Base-by-base conservation (phyloP, 2,888 invertebrate species). In the Chaetoderma sp. region DNA sequence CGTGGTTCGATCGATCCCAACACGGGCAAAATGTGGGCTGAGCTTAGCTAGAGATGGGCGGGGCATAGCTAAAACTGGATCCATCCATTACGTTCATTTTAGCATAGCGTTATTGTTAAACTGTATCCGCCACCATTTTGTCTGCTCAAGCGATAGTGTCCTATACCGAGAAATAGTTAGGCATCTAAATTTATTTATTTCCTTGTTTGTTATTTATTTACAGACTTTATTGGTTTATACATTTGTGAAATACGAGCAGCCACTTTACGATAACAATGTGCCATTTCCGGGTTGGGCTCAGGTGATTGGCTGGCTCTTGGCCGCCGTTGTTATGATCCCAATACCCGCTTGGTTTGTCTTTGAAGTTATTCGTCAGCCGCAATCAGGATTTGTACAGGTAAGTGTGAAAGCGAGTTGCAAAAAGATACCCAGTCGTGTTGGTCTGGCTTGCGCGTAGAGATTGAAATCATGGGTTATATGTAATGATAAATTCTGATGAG, bases 181-280 rank as follows among this genome's bases (percentile, higher is more conserved):
- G n/a, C n/a, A 28, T 4, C 1, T 21, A 10, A 10, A 3, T 8
- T 50, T 42, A 4, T 1, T 50, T 32, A 33, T 18, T 6, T 50
- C 28, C 2, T 10, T 39, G 16, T 27, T 4, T 44, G 13, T 16
- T 21, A 16, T 54, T 52, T 39, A 30, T 16, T 63, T 68, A 1
- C 75, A 81, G 81, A 60, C 70, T 0, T 60, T 81, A 57, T 79
- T 81, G 52, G 44, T 74, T 16, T 81, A 80, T 67, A 61, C 78
- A n/a, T 77, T 81, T 77, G 60, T 73, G 16, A 58, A 69, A 23
- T 79, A 77, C 63, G 64, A 54, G 5, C 71, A 78, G 0, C 79
- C 77, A 2, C 56, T 50, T 8, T 77, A 80, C 30, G 68, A 63
- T 5, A 64, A 72, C 5, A 70, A 54, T 8, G 68, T 67, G 0